Conservation (phyloP, 2,888 invertebrate genomes). For the Patella depressa region DNA sequence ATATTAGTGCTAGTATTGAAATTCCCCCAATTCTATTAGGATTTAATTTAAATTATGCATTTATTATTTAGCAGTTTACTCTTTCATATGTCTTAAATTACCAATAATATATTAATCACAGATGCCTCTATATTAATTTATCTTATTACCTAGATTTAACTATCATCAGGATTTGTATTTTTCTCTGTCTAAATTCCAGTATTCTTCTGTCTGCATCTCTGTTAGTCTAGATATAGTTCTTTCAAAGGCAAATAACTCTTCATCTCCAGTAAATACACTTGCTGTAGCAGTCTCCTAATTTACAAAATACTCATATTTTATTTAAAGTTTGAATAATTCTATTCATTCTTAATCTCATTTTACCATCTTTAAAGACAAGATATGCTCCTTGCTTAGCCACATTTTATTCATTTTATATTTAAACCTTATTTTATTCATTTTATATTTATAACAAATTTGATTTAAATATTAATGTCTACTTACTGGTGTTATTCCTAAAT, state of each 20-base stretch:
- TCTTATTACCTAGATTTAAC: constrained; percentile 1
- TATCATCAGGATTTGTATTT: constrained; percentile 22
- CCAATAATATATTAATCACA: not conserved
- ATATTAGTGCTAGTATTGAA: too few relatives aligned
- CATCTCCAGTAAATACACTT: constrained; percentile 95
- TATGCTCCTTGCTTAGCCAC: too few relatives aligned
- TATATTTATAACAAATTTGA: too few relatives aligned
- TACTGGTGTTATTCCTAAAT: constrained; percentile 82
- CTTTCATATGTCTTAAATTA: not conserved
- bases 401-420: too few relatives aligned
- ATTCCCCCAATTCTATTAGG: too few relatives aligned
- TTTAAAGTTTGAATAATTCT: too few relatives aligned
- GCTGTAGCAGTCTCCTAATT: constrained; percentile 79
- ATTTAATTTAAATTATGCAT: too few relatives aligned
- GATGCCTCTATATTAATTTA: too few relatives aligned
- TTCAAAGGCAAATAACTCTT: constrained; percentile 97
- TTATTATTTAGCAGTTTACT: too few relatives aligned
- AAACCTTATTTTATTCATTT: too few relatives aligned
- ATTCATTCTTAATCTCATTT: too few relatives aligned
- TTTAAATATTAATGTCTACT: constrained; percentile 34
- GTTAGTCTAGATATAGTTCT: constrained; percentile 91
- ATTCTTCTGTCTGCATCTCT: constrained; percentile 96
- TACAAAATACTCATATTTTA: not conserved
- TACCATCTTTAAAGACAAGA: too few relatives aligned
- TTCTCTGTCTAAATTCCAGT: constrained; percentile 78